phyloP scores from a whole-genome alignment of 2,113 vertebrate genomes.

The Gila orcuttii region DNA sequence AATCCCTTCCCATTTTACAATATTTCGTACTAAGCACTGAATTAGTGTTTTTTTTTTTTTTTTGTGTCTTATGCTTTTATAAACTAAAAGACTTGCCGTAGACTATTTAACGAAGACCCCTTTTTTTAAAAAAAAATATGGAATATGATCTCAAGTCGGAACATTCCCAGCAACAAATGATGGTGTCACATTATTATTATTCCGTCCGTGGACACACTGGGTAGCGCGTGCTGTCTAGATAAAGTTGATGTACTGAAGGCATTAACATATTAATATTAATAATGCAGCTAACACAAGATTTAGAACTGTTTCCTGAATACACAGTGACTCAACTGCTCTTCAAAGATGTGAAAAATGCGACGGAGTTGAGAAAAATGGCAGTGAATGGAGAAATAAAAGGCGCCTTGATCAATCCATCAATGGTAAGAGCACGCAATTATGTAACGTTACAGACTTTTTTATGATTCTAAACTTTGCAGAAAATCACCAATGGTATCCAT shows the following conservation, averaged over 20 bases:
- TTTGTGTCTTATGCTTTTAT: constrained; percentile 60
- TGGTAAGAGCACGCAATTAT: constrained; percentile 75
- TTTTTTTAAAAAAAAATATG: no score
- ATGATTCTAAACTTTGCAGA: background rate
- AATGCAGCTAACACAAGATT: constrained; percentile 77
- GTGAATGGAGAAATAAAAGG: constrained; percentile 81
- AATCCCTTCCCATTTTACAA: no score
- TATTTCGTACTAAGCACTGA: background rate
- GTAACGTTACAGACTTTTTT: background rate
- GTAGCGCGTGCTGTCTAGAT: background rate
- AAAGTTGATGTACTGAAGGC: background rate
- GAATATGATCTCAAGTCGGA: background rate
- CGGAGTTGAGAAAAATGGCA: constrained; percentile 81
- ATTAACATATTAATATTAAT: constrained; percentile 22
- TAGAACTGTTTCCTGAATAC: constrained; percentile 85
- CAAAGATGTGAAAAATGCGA: constrained; percentile 83
- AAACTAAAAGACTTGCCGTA: background rate
- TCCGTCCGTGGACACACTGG: constrained; percentile 45
- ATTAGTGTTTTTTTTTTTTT: background rate
- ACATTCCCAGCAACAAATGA: background rate
- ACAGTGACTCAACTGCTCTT: constrained; percentile 86
- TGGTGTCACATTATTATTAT: constrained; percentile 69
- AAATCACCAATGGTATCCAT: background rate
- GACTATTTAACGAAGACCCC: background rate
- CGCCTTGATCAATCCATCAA: constrained; percentile 84